Evolutionary conservation across 2,888 invertebrate species (phyloP).

Genomic region (Sesamia inferens): DNA sequence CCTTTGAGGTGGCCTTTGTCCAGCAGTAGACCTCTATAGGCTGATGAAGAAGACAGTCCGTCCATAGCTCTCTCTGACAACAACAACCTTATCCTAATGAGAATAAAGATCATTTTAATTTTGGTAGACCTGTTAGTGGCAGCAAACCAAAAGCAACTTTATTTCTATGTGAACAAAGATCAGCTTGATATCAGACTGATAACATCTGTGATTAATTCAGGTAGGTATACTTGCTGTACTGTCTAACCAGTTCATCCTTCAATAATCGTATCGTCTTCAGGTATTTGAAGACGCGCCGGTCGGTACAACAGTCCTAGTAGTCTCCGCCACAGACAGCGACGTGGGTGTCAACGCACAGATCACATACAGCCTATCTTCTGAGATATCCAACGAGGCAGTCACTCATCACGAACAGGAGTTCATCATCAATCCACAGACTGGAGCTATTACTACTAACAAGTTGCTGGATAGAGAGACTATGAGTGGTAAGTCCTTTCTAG

Average conservation of each 20-base stretch:
- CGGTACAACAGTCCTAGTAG: conserved; percentile 97
- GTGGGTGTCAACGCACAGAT: conserved; percentile 98
- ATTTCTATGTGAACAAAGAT: too few species aligned
- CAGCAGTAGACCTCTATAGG: too few species aligned
- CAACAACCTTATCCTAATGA: too few species aligned
- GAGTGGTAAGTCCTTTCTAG: conserved; percentile 81
- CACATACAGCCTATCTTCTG: conserved; percentile 92
- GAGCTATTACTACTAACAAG: conserved; percentile 97
- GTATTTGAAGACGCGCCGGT: conserved; percentile 97
- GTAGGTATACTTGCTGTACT: too few species aligned
- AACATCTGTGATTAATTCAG: too few species aligned
- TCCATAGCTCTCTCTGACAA: too few species aligned
- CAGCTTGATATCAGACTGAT: too few species aligned
- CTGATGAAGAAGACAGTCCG: too few species aligned
- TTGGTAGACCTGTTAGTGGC: too few species aligned
- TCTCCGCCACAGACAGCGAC: conserved; percentile 98
- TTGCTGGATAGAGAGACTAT: conserved; percentile 95
- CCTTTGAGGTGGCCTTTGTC: too few species aligned
- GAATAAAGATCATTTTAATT: too few species aligned
- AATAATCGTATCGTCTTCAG: conserved; percentile 68
- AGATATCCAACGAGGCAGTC: conserved; percentile 91
- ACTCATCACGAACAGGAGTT: conserved; percentile 93
- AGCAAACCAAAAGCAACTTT: too few species aligned
- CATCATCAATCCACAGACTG: conserved; percentile 97
- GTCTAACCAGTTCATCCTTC: neutral